These are phyloP conservation scores for Pipistrellus nathusii DNA, from an alignment of 2,797 vertebrate species.

Conservation along the genomic window DNA sequence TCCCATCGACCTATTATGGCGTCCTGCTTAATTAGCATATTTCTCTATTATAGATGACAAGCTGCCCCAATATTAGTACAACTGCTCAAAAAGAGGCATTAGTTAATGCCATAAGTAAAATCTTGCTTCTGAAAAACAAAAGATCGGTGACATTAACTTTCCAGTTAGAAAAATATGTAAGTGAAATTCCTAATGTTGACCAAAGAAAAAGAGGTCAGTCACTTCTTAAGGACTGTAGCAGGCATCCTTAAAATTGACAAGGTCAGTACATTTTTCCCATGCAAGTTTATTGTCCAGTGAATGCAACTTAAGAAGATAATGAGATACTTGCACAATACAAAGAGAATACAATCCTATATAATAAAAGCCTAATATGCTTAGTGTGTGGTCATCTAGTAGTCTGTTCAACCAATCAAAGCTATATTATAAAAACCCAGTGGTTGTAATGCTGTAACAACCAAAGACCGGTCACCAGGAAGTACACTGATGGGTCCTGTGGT, in stretches of 20 bases:
- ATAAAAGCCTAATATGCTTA: not conserved
- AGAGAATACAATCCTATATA: not conserved
- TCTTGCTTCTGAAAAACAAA: not conserved
- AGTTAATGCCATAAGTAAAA: conserved; percentile 30
- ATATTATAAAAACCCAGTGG: too few species aligned
- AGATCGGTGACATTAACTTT: conserved; percentile 7
- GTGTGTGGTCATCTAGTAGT: too few species aligned
- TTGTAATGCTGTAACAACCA: too few species aligned
- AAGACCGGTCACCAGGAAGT: too few species aligned
- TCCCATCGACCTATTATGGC: too few species aligned
- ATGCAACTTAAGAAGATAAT: not conserved
- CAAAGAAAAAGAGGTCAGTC: not conserved
- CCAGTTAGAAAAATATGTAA: conserved; percentile 4
- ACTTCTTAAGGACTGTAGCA: conserved; percentile 31
- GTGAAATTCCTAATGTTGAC: conserved; percentile 38
- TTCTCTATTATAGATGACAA: not conserved
- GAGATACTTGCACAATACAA: not conserved
- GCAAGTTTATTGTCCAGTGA: not conserved
- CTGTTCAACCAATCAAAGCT: too few species aligned
- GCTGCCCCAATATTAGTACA: not conserved
- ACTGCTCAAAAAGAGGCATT: not conserved
- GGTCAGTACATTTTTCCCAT: not conserved
- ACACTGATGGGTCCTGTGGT: too few species aligned
- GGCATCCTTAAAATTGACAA: not conserved
- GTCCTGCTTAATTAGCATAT: too few species aligned